Evolutionary conservation across 2,888 invertebrate species (phyloP).

Genomic region (Andricus quercusramuli): DNA sequence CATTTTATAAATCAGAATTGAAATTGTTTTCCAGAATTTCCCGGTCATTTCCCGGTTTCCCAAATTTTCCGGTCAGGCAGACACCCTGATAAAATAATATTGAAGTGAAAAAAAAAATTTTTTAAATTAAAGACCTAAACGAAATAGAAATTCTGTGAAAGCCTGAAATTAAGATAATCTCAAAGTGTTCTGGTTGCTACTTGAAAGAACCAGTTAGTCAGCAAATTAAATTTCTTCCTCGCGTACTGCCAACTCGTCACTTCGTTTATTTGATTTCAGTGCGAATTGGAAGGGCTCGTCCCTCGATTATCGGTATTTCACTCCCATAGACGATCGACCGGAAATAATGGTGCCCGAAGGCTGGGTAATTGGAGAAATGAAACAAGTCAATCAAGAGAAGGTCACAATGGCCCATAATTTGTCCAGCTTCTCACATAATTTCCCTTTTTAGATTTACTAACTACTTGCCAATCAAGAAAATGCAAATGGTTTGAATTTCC

Average conservation of each 20-base stretch:
- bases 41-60: too few species aligned
- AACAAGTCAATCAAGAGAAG: background rate
- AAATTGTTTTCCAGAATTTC: too few species aligned
- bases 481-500: background rate
- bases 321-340: background rate
- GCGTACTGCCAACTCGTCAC: constrained; percentile 28
- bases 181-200: background rate
- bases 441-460: background rate
- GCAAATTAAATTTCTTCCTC: constrained; percentile 24
- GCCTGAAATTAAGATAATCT: background rate
- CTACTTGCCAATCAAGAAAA: background rate
- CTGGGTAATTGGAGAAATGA: background rate
- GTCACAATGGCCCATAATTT: background rate
- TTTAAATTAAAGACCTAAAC: background rate
- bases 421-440: background rate
- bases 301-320: constrained; percentile 12
- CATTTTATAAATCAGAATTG: too few species aligned
- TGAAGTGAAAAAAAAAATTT: too few species aligned
- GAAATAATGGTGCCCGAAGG: constrained; percentile 4
- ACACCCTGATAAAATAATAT: too few species aligned
- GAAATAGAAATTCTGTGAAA: background rate
- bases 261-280: constrained; percentile 28
- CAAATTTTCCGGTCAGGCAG: too few species aligned
- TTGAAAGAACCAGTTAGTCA: constrained; percentile 15
- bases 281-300: background rate